Evolutionary conservation across 1,140 invertebrate species (phyloP), one percentile per base, ranked within the genome.

Genomic region (Heliconius melpomene): DNA sequence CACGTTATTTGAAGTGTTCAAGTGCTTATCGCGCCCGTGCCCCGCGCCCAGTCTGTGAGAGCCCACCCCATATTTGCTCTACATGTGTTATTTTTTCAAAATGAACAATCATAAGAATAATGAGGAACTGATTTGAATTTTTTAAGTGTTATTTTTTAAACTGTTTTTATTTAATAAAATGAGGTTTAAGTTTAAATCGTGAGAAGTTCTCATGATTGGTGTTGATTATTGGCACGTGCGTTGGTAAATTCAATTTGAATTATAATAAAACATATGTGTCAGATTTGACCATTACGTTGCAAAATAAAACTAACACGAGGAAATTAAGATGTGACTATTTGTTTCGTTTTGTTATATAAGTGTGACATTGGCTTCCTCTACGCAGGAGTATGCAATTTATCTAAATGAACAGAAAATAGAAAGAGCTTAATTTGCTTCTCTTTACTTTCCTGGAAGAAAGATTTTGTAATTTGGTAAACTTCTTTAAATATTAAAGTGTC

Each of bases 71-170:
- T 83, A 74, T 54, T 78, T 78, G 80, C 75, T 60, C 75, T 84
- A 88, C 91, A 88, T 89, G 88, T 92, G 90, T 91, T 93, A 87
- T 90, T 83, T 83, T 85, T 90, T 91, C 73, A 87, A 86, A 90
- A 87, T 85, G 85, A 88, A 92, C 90, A 90, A 90, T 90, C 60
- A 72, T 75, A 54, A 83, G 81, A 80, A 79, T 85, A 82, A 84
- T 83, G 38, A 38, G 52, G 71, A 78, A 83, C 77, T 78, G 83
- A 84, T 87, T 88, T 87, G 78, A 84, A 87, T 77, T 85, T 87
- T 86, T 84, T 85, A 81, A 86, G 82, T 85, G 81, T 79, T 86
- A 83, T 78, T 89, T 82, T 82, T 84, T 8, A 80, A 85, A 84
- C 60, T 77, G 54, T 84, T 76, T 84, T 18, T 2, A 8, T 82